Evolutionary conservation across 2,888 invertebrate genomes (phyloP).

Genomic region (Oscheius sp.): DNA sequence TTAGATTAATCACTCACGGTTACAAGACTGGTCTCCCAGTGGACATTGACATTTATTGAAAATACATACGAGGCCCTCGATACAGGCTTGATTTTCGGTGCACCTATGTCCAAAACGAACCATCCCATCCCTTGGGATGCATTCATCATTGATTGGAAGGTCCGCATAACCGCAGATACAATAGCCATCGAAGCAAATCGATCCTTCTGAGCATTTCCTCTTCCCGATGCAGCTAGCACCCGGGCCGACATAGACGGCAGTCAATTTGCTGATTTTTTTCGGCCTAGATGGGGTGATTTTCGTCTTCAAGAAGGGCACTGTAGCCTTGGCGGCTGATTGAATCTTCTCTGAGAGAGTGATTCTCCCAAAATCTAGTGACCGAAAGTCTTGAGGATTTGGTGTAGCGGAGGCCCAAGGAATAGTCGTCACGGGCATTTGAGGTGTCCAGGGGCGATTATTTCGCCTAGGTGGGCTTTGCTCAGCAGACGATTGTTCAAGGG

Average conservation of each 20-base stretch:
- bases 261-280: constrained; percentile 21
- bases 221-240: constrained; percentile 20
- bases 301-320: constrained; percentile 14
- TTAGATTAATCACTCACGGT: constrained; percentile 41
- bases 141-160: constrained; percentile 41
- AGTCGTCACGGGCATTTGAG: not conserved
- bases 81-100: constrained; percentile 43
- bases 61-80: constrained; percentile 49
- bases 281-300: not conserved
- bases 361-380: not conserved
- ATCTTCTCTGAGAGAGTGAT: constrained; percentile 4
- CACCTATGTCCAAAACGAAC: constrained; percentile 45
- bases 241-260: constrained; percentile 30
- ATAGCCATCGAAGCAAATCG: constrained; percentile 44
- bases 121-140: constrained; percentile 42
- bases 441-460: not conserved
- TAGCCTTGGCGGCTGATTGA: not conserved
- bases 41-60: constrained; percentile 57
- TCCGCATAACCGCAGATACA: constrained; percentile 52
- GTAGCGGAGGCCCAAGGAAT: constrained; percentile 1
- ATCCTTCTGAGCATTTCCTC: constrained; percentile 44
- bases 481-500: not conserved
- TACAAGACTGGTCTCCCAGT: constrained; percentile 40
- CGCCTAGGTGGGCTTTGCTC: not conserved
- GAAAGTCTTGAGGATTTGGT: not conserved